Conservation (phyloP, 2,888 invertebrate genomes). For the Melanostoma scalare region DNA sequence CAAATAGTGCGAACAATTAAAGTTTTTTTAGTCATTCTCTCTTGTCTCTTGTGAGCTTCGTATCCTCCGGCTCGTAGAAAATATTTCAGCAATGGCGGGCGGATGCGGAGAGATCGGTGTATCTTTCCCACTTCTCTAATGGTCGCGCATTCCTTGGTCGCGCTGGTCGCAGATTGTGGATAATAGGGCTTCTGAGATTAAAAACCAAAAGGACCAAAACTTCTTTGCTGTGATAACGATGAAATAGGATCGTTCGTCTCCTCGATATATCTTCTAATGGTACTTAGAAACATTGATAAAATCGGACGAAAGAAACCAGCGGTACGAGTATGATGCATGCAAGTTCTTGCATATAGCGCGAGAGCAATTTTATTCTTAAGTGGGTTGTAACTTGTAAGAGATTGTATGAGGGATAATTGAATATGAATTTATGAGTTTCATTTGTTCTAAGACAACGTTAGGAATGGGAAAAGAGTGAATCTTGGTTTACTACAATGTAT, state of each 20-base stretch:
- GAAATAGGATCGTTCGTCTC: constrained; percentile 58
- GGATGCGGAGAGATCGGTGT: background rate
- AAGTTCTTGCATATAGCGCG: constrained; percentile 5
- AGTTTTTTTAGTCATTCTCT: constrained; percentile 45
- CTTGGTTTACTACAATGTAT: too few species aligned
- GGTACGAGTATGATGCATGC: constrained; percentile 24
- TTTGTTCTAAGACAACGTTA: too few species aligned
- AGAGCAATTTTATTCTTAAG: constrained; percentile 31
- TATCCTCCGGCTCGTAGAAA: constrained; percentile 16
- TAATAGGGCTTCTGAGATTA: constrained; percentile 46
- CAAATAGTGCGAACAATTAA: constrained; percentile 69
- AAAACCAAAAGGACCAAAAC: constrained; percentile 37
- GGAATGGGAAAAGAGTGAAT: too few species aligned
- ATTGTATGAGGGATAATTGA: constrained; percentile 47
- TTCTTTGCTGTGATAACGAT: constrained; percentile 57
- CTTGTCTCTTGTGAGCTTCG: constrained; percentile 20
- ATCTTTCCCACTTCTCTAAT: constrained; percentile 45
- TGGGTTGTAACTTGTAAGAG: constrained; percentile 22
- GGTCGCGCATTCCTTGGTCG: constrained; percentile 49
- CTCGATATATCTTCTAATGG: constrained; percentile 60
- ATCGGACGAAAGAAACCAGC: constrained; percentile 25
- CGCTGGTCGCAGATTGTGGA: constrained; percentile 58
- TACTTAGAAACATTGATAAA: constrained; percentile 46
- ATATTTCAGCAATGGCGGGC: constrained; percentile 43
- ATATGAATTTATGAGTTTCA: constrained; percentile 28